Conservation (phyloP, 2,113 vertebrate genomes). For the Melanostigma gelatinosum region DNA sequence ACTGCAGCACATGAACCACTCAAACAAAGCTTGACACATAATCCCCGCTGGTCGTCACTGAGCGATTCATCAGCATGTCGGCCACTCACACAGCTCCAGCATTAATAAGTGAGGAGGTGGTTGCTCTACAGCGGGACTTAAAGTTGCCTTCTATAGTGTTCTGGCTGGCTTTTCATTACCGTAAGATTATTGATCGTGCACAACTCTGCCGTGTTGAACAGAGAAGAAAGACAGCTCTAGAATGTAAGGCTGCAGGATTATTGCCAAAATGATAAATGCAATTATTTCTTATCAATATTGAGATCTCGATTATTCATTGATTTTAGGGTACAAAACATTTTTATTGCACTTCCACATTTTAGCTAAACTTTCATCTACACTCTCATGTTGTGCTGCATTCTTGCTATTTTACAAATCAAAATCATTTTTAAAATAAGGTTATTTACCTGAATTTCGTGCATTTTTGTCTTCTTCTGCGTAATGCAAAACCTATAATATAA, state of each 20-base stretch:
- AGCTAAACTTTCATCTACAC: too few species aligned
- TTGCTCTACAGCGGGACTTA: neutral
- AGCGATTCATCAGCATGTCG: conserved; percentile 23
- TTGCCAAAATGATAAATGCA: neutral
- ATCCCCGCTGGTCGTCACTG: neutral
- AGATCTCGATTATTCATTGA: neutral
- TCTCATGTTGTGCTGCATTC: neutral
- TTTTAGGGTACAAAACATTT: neutral
- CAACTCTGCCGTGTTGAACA: neutral
- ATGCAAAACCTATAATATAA: neutral
- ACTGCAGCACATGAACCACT: conserved; percentile 35
- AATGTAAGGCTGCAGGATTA: neutral
- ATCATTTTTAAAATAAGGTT: too few species aligned
- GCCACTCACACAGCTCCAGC: conserved; percentile 8
- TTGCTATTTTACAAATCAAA: too few species aligned
- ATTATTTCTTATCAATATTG: neutral
- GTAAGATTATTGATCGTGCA: neutral
- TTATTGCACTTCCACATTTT: neutral
- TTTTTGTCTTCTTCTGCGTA: too few species aligned
- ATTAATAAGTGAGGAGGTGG: conserved; percentile 5
- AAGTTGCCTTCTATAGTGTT: too few species aligned
- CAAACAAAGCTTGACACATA: conserved; percentile 30
- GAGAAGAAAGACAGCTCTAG: neutral
- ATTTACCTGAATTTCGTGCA: neutral
- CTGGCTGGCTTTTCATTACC: neutral